A percentile compares a stretch with the other conserved stretches of the same genome.
Conservation (phyloP, 2,797 vertebrate genomes). For the Eulemur rubriventer region DNA sequence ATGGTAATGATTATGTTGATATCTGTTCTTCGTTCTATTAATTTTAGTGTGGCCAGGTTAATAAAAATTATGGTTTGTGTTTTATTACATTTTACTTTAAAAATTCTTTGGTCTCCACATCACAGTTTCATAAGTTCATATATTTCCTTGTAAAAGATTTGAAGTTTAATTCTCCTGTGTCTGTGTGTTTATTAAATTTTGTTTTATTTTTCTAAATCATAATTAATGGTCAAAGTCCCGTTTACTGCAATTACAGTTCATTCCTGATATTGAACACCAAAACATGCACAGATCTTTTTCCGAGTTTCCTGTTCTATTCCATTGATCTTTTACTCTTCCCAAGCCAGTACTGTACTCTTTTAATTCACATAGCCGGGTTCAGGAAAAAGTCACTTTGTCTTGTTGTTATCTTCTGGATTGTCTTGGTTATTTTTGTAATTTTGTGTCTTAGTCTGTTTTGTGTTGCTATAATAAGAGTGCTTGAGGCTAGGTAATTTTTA, state of each 20-base stretch:
- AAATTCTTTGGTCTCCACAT: background rate
- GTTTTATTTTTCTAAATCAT: background rate
- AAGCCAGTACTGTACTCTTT: accelerated
- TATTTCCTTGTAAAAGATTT: background rate
- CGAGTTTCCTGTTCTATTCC: background rate
- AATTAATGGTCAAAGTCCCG: background rate
- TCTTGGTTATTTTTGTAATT: background rate
- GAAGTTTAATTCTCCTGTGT: background rate
- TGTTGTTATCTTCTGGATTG: background rate
- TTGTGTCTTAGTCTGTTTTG: background rate
- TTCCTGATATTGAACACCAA: background rate
- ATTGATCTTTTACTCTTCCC: background rate
- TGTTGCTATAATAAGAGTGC: background rate
- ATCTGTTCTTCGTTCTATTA: background rate
- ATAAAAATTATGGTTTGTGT: background rate
- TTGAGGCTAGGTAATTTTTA: background rate
- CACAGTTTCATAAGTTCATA: background rate
- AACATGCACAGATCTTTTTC: background rate
- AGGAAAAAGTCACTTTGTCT: background rate
- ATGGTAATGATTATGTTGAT: background rate
- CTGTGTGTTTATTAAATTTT: background rate
- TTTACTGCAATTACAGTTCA: background rate
- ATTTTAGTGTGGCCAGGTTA: background rate
- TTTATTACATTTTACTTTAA: slow-evolving; percentile 3
- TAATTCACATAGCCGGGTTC: background rate